Base-by-base conservation (phyloP, 2,888 invertebrate genomes). In the Orthosia incerta region DNA sequence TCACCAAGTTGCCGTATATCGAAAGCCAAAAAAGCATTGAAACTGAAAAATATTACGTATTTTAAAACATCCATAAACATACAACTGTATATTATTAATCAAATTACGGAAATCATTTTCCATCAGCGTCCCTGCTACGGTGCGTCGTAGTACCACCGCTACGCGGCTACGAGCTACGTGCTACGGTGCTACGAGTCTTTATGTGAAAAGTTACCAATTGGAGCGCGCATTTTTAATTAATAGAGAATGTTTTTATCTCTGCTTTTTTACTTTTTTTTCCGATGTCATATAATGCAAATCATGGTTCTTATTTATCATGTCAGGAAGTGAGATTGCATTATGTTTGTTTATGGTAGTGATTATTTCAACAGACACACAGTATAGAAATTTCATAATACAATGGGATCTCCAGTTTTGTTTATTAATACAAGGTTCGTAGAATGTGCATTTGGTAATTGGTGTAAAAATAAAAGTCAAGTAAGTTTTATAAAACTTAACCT, bases 211-310 rank as follows among this genome's bases (percentile, higher is more conserved):
- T 85, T 79, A 72, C 77, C 87, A 87, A 87, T 83, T 83, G 86
- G 85, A 87, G 86, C 87, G 87, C 61, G 66, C 64, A 69, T 75
- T 87, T 86, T 86, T 87, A 87, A 86, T 86, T 87, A 86, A 80
- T 83, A 76, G 81, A 76, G 70, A 70, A 79, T 74, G 61, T 78
- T 84, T 84, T 76, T 77, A 76, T 79, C 63, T 62, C 69, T 63
- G 45, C 69, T 2, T 60, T 45, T 59, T n/a, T 59, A 61, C 66
- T 57, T 20, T 50, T 67, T 76, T 68, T 71, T 66, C 55, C 31
- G 45, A 65, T 66, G 63, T 69, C 31, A 67, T 46, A 68, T 60
- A 76, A 67, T 53, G 59, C 5, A 51, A 46, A 55, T 70, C 23
- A 26, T 23, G 11, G 46, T 48, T 39, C 39, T 59, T 48, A 18